Evolutionary conservation across 2,113 vertebrate species (phyloP).

Genomic region (Melierax canorus): DNA sequence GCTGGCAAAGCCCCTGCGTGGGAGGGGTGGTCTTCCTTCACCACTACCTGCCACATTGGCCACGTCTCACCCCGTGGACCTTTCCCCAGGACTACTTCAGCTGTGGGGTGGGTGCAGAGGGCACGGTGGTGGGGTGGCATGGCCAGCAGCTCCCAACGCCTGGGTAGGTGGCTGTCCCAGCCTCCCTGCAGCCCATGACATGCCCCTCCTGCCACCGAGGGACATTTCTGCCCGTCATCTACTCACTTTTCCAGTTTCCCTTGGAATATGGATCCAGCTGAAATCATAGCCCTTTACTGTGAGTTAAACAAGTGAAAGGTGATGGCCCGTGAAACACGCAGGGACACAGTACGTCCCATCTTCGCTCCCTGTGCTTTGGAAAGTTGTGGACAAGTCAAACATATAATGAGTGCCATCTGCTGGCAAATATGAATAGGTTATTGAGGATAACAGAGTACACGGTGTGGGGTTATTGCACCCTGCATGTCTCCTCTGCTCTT

Average conservation of each 20-base stretch:
- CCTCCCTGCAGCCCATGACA: not conserved
- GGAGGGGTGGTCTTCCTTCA: not conserved
- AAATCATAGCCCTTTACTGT: not conserved
- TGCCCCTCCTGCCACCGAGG: not conserved
- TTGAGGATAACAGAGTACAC: rapidly evolving
- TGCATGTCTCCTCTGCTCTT: rapidly evolving
- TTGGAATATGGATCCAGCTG: not conserved
- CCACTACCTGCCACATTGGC: rapidly evolving
- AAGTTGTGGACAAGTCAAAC: not conserved
- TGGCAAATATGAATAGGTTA: not conserved
- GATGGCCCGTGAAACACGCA: not conserved
- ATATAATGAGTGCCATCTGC: conserved; percentile 33
- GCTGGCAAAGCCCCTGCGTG: not conserved
- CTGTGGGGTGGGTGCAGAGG: not conserved
- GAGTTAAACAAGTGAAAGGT: not conserved
- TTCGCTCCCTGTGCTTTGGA: rapidly evolving
- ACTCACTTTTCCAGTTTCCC: not conserved
- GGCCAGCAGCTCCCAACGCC: rapidly evolving
- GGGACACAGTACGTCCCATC: not conserved
- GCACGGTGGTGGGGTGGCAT: no score
- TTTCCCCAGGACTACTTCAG: not conserved
- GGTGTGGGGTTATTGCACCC: rapidly evolving
- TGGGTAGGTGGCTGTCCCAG: not conserved
- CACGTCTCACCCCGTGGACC: not conserved
- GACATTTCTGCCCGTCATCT: not conserved